Evolutionary conservation across 2,888 invertebrate genomes (phyloP), one percentile per base, ranked within the genome.

Genomic region (Synergus laeviventris): DNA sequence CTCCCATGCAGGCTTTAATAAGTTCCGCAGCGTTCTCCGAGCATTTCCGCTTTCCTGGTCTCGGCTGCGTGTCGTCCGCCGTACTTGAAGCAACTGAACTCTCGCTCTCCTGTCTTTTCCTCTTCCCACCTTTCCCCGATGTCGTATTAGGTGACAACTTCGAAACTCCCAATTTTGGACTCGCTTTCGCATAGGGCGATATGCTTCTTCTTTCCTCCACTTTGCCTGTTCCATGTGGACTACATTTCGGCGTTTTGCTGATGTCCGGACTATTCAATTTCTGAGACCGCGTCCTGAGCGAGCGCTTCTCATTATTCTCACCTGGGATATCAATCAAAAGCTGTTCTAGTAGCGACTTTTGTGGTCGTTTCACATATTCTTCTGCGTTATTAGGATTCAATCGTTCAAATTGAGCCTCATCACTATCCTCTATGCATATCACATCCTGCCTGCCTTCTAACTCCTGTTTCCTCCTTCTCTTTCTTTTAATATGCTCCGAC

Each of bases 291-390:
- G 86, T 91, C 78, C 87, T 91, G 88, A 79, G 83, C 74, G 85
- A 92, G 89, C 79, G 93, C 86, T 93, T 94, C 79, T 92, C 92
- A 74, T 91, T 91, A 84, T 92, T 92, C 74, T 93, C 93, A 79
- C 93, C 92, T 5, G 97, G 97, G 84, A 97, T 97, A 89, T 97
- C 97, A 84, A 97, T 97, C 1, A 96, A 92, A 84, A 97, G 93
- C 88, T 97, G 96, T 87, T 96, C 95, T 60, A 96, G 91, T 73
- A 95, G 89, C 75, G 94, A 94, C 78, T 91, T 91, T 3, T 87
- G 85, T 4, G 87, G 84, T 16, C 89, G 84, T 45, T 89, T 90
- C 1, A 88, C 86, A 64, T 87, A 90, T 21, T 90, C 90, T 4
- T 90, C 90, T 11, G 86, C 80, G 74, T 83, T 89, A 60, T 87